phyloP scores from a whole-genome alignment of 2,888 invertebrate genomes.

The Apamea monoglypha region DNA sequence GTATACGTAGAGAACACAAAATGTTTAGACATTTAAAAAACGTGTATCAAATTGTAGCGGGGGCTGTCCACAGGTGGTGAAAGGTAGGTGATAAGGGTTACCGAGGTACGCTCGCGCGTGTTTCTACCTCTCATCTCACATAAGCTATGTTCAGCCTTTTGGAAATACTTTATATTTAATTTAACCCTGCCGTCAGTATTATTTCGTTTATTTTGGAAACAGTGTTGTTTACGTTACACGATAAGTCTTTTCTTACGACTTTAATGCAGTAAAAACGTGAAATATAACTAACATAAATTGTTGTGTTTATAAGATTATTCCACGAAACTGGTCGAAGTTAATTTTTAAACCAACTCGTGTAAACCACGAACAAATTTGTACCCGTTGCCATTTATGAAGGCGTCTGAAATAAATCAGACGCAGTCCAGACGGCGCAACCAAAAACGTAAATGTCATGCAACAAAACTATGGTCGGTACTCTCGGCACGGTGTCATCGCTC shows the following conservation, averaged over 20 bases:
- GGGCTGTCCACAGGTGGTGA: conserved; percentile 76
- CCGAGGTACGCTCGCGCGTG: conserved; percentile 55
- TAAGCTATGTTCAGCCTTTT: conserved; percentile 70
- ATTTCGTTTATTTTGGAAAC: conserved; percentile 50
- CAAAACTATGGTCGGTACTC: conserved; percentile 77
- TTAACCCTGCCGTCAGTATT: conserved; percentile 44
- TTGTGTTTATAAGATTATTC: conserved; percentile 24
- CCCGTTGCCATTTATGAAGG: conserved; percentile 66
- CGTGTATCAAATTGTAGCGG: conserved; percentile 72
- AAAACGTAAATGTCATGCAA: conserved; percentile 87
- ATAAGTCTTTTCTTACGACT: conserved; percentile 27
- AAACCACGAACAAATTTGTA: conserved; percentile 55
- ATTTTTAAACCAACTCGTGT: conserved; percentile 47
- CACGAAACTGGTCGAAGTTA: conserved; percentile 27
- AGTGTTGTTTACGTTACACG: conserved; percentile 18
- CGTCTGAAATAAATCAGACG: conserved; percentile 82
- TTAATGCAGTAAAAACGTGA: conserved; percentile 23
- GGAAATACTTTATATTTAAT: conserved; percentile 47
- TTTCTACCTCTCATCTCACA: conserved; percentile 71
- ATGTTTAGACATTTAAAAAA: conserved; percentile 77
- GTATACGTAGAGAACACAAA: conserved; percentile 48
- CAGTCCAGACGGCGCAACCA: conserved; percentile 80
- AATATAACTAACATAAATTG: conserved; percentile 27
- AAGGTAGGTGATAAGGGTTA: conserved; percentile 79
- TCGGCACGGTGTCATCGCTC: conserved; percentile 79